phyloP scores from a whole-genome alignment of 2,797 vertebrate genomes.

The Emys orbicularis region DNA sequence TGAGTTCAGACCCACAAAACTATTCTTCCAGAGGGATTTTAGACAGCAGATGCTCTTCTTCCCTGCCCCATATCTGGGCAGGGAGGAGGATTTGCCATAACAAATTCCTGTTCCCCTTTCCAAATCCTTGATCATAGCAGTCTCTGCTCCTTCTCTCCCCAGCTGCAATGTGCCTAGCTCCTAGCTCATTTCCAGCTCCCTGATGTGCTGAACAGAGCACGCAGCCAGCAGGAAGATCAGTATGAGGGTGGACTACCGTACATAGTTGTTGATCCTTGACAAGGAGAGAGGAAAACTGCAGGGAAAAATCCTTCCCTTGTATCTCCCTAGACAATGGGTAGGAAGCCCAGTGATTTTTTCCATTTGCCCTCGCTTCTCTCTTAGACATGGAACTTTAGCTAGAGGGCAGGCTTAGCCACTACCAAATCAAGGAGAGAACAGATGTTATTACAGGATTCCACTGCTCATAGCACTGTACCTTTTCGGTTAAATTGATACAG shows the following conservation, averaged over 20 bases:
- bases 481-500: neutral
- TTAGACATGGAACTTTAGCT: neutral
- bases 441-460: neutral
- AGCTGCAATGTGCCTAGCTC: neutral
- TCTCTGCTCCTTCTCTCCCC: neutral
- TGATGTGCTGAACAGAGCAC: neutral
- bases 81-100: neutral
- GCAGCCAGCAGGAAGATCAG: neutral
- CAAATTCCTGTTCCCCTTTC: neutral
- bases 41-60: neutral
- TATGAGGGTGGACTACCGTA: neutral
- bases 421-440: neutral
- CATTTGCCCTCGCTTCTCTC: constrained; percentile 4
- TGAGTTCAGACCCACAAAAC: neutral
- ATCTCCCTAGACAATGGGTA: neutral
- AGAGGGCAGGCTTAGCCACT: neutral
- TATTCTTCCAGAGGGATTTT: neutral
- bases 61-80: neutral
- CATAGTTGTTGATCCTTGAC: neutral
- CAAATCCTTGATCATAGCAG: neutral
- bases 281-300: neutral
- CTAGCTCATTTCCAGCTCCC: neutral
- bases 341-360: neutral
- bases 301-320: neutral
- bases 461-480: neutral